A percentile compares a stretch with the other conserved stretches of the same genome.
Evolutionary conservation across 2,888 invertebrate genomes (phyloP).

Genomic region (Azorinus chamasolen): DNA sequence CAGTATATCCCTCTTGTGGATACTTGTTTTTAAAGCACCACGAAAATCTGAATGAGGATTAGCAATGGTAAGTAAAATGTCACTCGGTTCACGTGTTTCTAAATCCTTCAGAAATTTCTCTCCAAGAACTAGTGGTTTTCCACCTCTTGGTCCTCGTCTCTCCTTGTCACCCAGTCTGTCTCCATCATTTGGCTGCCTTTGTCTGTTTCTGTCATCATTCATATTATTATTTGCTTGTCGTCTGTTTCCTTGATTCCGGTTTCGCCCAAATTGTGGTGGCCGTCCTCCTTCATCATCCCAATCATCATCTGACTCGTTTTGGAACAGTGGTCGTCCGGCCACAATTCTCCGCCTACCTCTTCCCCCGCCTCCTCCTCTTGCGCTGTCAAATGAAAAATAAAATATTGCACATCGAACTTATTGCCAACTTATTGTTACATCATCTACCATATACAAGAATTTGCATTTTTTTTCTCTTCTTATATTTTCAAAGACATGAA

Average conservation of each 20-base stretch:
- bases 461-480: no score
- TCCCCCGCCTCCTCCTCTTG: slow-evolving; percentile 78
- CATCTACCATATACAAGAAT: no score
- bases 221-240: background rate
- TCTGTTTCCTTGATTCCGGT: background rate
- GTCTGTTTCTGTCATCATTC: background rate
- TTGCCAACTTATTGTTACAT: no score
- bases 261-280: background rate
- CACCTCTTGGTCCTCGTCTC: background rate
- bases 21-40: slow-evolving; percentile 2
- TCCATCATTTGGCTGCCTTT: background rate
- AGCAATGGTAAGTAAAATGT: slow-evolving; percentile 8
- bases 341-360: background rate
- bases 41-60: slow-evolving; percentile 11
- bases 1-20: background rate
- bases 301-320: background rate
- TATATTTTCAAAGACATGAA: no score
- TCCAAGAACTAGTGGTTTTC: slow-evolving; percentile 4
- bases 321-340: background rate
- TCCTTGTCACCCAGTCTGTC: background rate
- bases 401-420: no score
- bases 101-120: slow-evolving; percentile 8
- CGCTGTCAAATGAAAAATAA: slow-evolving; percentile 44
- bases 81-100: slow-evolving; percentile 2
- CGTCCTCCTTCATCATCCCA: background rate